phyloP scores from a whole-genome alignment of 1,140 invertebrate species.

The Drosophila murphyi region DNA sequence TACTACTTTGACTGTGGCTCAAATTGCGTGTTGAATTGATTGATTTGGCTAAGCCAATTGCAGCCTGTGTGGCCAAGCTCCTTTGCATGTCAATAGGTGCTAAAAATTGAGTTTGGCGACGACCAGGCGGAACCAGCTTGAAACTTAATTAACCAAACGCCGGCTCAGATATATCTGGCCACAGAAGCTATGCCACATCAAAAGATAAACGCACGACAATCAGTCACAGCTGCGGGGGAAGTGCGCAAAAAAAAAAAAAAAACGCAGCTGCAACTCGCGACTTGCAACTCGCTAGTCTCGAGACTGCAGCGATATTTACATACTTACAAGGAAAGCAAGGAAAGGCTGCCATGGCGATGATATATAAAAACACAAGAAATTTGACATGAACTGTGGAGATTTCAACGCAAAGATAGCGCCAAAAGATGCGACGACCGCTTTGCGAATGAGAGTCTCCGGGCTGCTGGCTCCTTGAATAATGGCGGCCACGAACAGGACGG shows the following conservation, averaged over 20 bases:
- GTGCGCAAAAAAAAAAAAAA: conserved; percentile 20
- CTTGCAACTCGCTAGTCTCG: conserved; percentile 4
- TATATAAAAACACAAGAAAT: conserved; percentile 84
- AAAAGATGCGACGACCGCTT: conserved; percentile 72
- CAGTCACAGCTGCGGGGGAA: conserved; percentile 67
- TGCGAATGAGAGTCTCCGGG: conserved; percentile 46
- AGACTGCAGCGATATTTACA: conserved; percentile 63
- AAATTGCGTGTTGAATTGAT: conserved; percentile 80
- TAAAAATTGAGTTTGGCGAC: conserved; percentile 71
- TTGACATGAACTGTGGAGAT: conserved; percentile 82
- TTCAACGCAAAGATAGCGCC: conserved; percentile 79
- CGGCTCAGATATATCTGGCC: conserved; percentile 45
- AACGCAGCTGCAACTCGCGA: conserved; percentile 48
- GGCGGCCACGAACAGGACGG: conserved; percentile 69
- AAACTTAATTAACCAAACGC: conserved; percentile 78
- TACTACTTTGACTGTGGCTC: conserved; percentile 31
- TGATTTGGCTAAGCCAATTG: conserved; percentile 68
- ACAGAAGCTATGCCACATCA: conserved; percentile 76
- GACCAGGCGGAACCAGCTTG: conserved; percentile 56
- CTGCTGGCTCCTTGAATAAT: conserved; percentile 75
- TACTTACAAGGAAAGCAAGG: conserved; percentile 80
- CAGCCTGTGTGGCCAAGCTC: conserved; percentile 36
- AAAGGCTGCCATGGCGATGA: conserved; percentile 67
- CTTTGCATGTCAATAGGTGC: conserved; percentile 83
- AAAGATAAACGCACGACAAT: conserved; percentile 78